Base-by-base conservation (phyloP, 1,140 invertebrate species). In the Meloidogyne exigua region DNA sequence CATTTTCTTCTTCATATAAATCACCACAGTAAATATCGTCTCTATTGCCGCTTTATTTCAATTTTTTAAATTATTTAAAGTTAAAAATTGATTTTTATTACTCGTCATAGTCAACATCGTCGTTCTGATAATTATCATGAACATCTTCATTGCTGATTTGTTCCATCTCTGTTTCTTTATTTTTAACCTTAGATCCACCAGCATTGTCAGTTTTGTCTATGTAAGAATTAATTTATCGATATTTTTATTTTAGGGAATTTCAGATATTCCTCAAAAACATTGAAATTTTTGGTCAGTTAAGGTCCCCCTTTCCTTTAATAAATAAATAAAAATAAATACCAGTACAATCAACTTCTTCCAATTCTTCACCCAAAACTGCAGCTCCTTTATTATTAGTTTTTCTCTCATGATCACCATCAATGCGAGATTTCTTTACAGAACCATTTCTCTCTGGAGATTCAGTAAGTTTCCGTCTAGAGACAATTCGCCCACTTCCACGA, bases 401-500 rank as follows among this genome's bases (percentile, higher is more conserved):
- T 21, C 5, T n/a, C 9, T n/a, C 4, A 4, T 39, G 3, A 7
- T n/a, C 49, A n/a, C 1, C 13, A n/a, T 57, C 49, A 57, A n/a
- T 57, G 7, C n/a, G 18, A 9, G n/a, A n/a, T 21, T 12, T 18
- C n/a, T 57, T 57, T n/a, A n/a, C 49, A 0, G 15, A 1, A 1
- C 49, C 18, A 57, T 57, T 57, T 57, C 49, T 57, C 21, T 57
- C 49, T 57, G 49, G 49, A 18, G 49, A 57, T n/a, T n/a, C 18
- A 57, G 49, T n/a, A n/a, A n/a, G 49, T 57, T n/a, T 57, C 13
- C 49, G 4, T 57, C 18, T 57, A 57, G 49, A 39, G 10, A 36
- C 44, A 18, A 21, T 1, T 64, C 36, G 9, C n/a, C 72, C 72
- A 25, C 72, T 73, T 42, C 72, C 72, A 9, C 72, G 72, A 32